A percentile compares a stretch with the other conserved stretches of the same genome.
phyloP scores from a whole-genome alignment of 2,888 invertebrate genomes.

The Tyria jacobaeae region DNA sequence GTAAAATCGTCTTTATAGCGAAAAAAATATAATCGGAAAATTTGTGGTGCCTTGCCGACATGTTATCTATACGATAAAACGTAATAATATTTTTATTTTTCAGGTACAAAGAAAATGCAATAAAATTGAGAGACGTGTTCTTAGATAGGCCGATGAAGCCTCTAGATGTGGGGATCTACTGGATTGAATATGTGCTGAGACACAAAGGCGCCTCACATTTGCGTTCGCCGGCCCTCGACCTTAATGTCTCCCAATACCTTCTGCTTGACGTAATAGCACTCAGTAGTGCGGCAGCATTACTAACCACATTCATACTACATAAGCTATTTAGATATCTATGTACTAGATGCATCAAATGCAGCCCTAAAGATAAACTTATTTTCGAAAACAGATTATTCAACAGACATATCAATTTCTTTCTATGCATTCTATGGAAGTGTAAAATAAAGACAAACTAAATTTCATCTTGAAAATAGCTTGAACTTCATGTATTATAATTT shows the following conservation, averaged over 20 bases:
- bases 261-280: conserved; percentile 75
- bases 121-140: conserved; percentile 80
- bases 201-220: conserved; percentile 85
- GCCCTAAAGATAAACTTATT: conserved; percentile 71
- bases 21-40: no score
- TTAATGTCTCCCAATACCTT: conserved; percentile 79
- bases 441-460: conserved; percentile 75
- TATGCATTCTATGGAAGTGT: conserved; percentile 76
- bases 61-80: no score
- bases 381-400: conserved; percentile 74
- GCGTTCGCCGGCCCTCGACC: conserved; percentile 80
- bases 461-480: conserved; percentile 32
- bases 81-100: conserved; percentile 43
- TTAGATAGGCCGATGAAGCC: conserved; percentile 86
- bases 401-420: conserved; percentile 69
- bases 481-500: conserved; percentile 59
- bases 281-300: conserved; percentile 62
- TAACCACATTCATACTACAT: conserved; percentile 71
- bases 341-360: conserved; percentile 77
- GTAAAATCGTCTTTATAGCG: no score
- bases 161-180: conserved; percentile 87
- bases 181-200: conserved; percentile 88
- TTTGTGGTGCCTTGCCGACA: not conserved
- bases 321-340: conserved; percentile 75
- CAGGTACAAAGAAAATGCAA: conserved; percentile 85